phyloP scores from a whole-genome alignment of 2,888 invertebrate species.

The Drosophila neonasuta region DNA sequence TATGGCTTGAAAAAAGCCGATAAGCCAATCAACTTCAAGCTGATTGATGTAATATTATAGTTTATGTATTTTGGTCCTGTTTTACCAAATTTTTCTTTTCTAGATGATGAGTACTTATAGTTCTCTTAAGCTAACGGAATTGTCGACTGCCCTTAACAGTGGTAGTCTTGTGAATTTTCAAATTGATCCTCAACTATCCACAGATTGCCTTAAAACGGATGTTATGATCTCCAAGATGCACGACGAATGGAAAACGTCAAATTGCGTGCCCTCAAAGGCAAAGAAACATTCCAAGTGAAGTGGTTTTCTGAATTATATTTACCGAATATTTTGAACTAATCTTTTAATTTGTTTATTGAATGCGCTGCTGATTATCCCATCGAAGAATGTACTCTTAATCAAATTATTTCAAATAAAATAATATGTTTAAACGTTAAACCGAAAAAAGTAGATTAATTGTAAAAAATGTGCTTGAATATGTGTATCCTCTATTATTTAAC shows the following conservation, averaged over 20 bases:
- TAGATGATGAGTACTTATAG: slow-evolving; percentile 34
- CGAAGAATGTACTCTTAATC: too few relatives aligned
- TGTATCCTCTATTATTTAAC: too few relatives aligned
- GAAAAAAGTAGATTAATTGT: too few relatives aligned
- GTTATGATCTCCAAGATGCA: slow-evolving; percentile 7
- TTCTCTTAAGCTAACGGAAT: slow-evolving; percentile 10
- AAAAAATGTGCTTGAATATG: too few relatives aligned
- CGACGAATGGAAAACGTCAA: slow-evolving; percentile 1
- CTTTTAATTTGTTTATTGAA: too few relatives aligned
- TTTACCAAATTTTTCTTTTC: background rate
- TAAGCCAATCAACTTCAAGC: slow-evolving; percentile 3
- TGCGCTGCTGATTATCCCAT: too few relatives aligned
- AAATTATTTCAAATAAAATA: too few relatives aligned
- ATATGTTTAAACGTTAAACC: too few relatives aligned
- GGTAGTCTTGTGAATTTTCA: slow-evolving; percentile 20
- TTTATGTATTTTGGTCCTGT: too few relatives aligned
- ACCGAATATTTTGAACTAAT: too few relatives aligned
- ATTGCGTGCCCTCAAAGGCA: background rate
- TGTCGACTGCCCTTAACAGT: background rate
- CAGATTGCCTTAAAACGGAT: slow-evolving; percentile 24
- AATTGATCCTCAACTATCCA: slow-evolving; percentile 4
- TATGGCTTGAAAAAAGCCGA: slow-evolving; percentile 16
- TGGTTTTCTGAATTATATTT: too few relatives aligned
- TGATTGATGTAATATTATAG: slow-evolving; percentile 16
- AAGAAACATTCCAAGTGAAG: too few relatives aligned